Base-by-base conservation (phyloP, 2,888 invertebrate species). In the Seira sanloemensis region DNA sequence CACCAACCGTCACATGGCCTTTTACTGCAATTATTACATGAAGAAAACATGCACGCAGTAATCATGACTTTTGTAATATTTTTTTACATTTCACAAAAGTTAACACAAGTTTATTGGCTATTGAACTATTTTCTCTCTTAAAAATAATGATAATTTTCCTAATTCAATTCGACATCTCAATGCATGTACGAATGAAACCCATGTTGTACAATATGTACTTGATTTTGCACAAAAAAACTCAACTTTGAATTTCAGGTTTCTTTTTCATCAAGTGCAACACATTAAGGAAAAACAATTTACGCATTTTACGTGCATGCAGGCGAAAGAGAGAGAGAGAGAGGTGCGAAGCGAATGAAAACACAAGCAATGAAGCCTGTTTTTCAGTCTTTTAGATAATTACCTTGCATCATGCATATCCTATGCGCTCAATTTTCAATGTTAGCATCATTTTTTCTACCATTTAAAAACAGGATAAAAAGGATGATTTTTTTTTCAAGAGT, bases 321-420 rank as follows among this genome's bases (percentile, higher is more conserved):
- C 27, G 46, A 26, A 23, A 67, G 2, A 67, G 26, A 19, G n/a
- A 25, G 1, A 46, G 7, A 75, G 18, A 12, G 24, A 79, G 54
- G 78, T 79, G 78, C 25, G 46, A 46, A 46, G n/a, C 12, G 72
- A 73, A 79, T 73, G 71, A 79, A 65, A 79, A 72, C 66, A 27
- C 73, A 71, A 71, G 26, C 25, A 19, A 71, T n/a, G 27, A 71
- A 71, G 78, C 78, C 78, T 66, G 78, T 73, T 79, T 73, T 69
- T 21, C 19, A n/a, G n/a, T n/a, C n/a, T n/a, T 12, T 65, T 27
- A 26, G 37, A 67, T 79, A 79, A 79, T 79, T 79, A 72, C 66
- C 66, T 65, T 66, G 66, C 25, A 72, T 25, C 78, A 46, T 72
- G 66, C 62, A 79, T 79, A 66, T 46, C 24, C 78, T 79, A n/a